Base-by-base conservation (phyloP, 2,888 invertebrate species). In the Micropterix aruncella region DNA sequence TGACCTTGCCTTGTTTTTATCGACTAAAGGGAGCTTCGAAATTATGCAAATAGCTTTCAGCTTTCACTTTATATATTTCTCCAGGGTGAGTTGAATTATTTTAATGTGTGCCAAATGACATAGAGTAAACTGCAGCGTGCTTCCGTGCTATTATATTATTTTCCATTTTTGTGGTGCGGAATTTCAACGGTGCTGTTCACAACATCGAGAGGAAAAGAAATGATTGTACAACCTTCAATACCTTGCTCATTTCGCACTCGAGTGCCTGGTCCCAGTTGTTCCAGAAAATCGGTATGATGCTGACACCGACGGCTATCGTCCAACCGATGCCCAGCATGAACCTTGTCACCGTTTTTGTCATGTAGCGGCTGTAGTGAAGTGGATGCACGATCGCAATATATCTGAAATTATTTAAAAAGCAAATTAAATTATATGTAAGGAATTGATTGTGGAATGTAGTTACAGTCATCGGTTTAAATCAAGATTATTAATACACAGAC, bases 341-440 rank as follows among this genome's bases (percentile, higher is more conserved):
- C 45, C 75, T 56, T 18, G 82, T 81, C 44, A 77, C 70, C 52
- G 75, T 66, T 54, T 77, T 78, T n/a, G 80, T 85, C 76, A 86
- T 80, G 59, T 77, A 79, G 57, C 80, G 73, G 58, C 77, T 75
- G 63, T 88, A 87, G 62, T 82, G 81, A 51, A 88, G 67, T 7
- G 88, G 86, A 61, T 85, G 80, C 40, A 87, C 75, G 53, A 88
- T 83, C 1, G 85, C 86, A 52, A 86, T 75, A 59, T 86, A 88
- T 53, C 78, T 71, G 63, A 2, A 62, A 62, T 40, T 3, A 17
- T n/a, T n/a, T n/a, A n/a, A n/a, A n/a, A n/a, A n/a, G n/a, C n/a
- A n/a, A n/a, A n/a, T n/a, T n/a, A n/a, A n/a, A n/a, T n/a, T n/a
- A n/a, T n/a, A n/a, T n/a, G n/a, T n/a, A n/a, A n/a, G n/a, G n/a